These are phyloP conservation scores for Ochotona curzoniae DNA, from an alignment of 2,113 vertebrate genomes.

Conservation along the genomic window DNA sequence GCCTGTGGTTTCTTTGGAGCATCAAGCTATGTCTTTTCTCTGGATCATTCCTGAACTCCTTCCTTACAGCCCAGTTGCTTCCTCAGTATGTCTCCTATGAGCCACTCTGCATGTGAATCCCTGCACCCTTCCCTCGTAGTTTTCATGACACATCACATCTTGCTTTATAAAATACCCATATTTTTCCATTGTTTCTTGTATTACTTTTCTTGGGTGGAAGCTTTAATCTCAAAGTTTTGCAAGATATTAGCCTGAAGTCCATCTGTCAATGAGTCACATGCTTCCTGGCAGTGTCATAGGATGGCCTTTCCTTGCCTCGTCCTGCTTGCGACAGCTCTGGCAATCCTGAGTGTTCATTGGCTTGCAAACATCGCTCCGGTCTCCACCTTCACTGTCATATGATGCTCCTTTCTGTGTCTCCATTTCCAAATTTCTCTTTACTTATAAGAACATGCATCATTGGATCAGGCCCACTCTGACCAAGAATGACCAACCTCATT, in stretches of 20 bases:
- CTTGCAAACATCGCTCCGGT: background rate
- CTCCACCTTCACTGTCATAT: background rate
- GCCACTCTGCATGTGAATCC: background rate
- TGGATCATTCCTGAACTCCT: background rate
- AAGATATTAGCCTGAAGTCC: background rate
- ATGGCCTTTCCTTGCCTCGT: background rate
- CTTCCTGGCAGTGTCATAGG: background rate
- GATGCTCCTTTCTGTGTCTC: background rate
- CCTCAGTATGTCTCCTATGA: background rate
- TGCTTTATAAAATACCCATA: background rate
- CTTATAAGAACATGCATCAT: background rate
- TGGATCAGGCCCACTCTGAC: background rate
- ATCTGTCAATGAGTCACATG: background rate
- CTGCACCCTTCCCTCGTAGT: background rate
- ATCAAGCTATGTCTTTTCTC: background rate
- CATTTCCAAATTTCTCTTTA: background rate
- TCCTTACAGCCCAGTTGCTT: background rate
- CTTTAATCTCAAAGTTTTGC: background rate
- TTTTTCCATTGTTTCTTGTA: background rate
- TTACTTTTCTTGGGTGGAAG: background rate
- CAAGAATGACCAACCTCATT: background rate
- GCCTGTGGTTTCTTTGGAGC: background rate
- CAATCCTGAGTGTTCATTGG: background rate
- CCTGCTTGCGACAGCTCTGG: background rate
- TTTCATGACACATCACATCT: background rate